Base-by-base conservation (phyloP, 2,888 invertebrate genomes). In the Seira musarum region DNA sequence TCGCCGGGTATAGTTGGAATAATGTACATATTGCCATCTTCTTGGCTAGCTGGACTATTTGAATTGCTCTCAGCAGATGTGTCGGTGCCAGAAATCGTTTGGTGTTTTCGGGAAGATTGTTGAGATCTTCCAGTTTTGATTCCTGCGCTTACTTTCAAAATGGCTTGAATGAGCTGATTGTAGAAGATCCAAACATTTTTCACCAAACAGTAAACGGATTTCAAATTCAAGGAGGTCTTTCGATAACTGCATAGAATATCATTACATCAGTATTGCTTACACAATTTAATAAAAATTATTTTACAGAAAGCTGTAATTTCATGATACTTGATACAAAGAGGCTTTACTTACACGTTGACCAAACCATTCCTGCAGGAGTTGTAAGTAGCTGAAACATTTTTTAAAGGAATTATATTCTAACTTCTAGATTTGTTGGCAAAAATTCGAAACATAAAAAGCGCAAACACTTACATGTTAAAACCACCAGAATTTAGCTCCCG, bases 351-450 rank as follows among this genome's bases (percentile, higher is more conserved):
- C 82, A 49, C 71, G 66, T 68, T 78, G 67, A n/a, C 82, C 79
- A 68, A 82, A 82, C 82, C 82, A 82, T 35, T 82, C 82, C 17
- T 67, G 17, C 17, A 79, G 40, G 46, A 74, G 73, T 0, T 60
- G 61, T 49, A 82, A 57, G 25, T 82, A 82, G 2, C 82, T 82
- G 71, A 10, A 64, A 60, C 13, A 25, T 22, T 67, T 1, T 65
- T 30, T 25, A n/a, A 13, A 65, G 21, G 22, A 65, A 65, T 17
- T 13, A 65, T 64, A 19, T 17, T 19, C 15, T 21, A 19, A 15
- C 63, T 63, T 8, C 5, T 13, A 19, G 24, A 40, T 40, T 40
- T 40, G 13, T 6, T 6, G 40, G 53, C 8, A 30, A 30, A 30
- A 8, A 8, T 5, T 30, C 30, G 8, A 30, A 30, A 30, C 30